phyloP scores from a whole-genome alignment of 2,888 invertebrate species.

The Exephanes ischioxanthus region DNA sequence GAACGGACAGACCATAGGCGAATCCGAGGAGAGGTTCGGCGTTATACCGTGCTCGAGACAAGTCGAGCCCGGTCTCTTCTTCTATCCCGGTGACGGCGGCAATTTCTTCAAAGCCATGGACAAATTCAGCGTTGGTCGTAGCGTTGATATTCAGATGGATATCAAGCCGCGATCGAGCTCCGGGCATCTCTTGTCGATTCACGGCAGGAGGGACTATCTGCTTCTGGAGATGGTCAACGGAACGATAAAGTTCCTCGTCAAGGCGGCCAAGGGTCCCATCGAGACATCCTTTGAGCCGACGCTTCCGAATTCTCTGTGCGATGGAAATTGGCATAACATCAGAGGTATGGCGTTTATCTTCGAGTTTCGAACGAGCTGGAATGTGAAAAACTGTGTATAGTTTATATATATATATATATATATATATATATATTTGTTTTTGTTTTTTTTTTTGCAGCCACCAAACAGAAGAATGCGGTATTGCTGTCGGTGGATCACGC shows the following conservation, averaged over 20 bases:
- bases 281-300: constrained; percentile 90
- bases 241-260: constrained; percentile 92
- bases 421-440: no score
- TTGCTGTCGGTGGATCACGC: constrained; percentile 94
- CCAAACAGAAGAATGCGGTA: constrained; percentile 96
- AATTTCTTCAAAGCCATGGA: constrained; percentile 90
- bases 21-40: constrained; percentile 87
- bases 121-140: constrained; percentile 92
- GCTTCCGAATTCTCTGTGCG: constrained; percentile 91
- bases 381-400: not conserved
- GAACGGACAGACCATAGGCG: constrained; percentile 89
- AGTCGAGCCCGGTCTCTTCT: constrained; percentile 94
- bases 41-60: constrained; percentile 92
- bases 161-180: constrained; percentile 94
- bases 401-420: no score
- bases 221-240: constrained; percentile 96
- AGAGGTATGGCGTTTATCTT: constrained; percentile 86
- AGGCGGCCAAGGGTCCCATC: constrained; percentile 93
- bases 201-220: constrained; percentile 93
- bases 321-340: constrained; percentile 98
- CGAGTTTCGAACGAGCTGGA: not conserved
- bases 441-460: constrained; percentile 86
- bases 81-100: constrained; percentile 91
- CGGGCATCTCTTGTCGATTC: constrained; percentile 94
- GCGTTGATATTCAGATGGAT: constrained; percentile 93